phyloP scores from a whole-genome alignment of 2,888 invertebrate genomes.

The Apotomis turbidana region DNA sequence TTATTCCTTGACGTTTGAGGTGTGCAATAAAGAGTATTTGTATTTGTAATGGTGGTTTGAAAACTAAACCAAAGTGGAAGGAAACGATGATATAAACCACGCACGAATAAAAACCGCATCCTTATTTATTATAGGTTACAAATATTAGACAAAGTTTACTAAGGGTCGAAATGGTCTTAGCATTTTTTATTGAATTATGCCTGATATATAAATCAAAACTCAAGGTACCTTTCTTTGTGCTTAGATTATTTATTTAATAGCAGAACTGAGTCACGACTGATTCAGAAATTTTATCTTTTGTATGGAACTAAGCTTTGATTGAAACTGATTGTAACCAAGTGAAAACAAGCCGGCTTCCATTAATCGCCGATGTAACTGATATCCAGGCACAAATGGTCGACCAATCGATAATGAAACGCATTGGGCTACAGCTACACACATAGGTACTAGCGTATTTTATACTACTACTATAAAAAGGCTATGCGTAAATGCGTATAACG shows the following conservation, averaged over 20 bases:
- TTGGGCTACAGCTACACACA: constrained; percentile 7
- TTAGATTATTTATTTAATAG: not conserved
- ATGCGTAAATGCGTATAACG: not conserved
- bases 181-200: no score
- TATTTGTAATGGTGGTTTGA: no score
- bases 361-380: constrained; percentile 36
- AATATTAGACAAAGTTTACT: no score
- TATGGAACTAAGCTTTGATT: not conserved
- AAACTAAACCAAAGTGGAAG: no score
- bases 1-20: no score
- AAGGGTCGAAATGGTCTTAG: no score
- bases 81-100: no score
- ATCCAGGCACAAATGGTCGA: constrained; percentile 10
- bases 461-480: not conserved
- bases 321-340: constrained; percentile 30
- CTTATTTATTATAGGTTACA: no score
- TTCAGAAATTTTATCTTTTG: constrained; percentile 2
- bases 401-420: constrained; percentile 23
- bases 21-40: no score
- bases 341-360: constrained; percentile 25
- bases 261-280: not conserved
- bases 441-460: not conserved
- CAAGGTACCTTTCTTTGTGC: no score
- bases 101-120: no score
- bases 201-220: no score